Conservation (phyloP, 2,113 vertebrate species). For the Triplophysa rosa region DNA sequence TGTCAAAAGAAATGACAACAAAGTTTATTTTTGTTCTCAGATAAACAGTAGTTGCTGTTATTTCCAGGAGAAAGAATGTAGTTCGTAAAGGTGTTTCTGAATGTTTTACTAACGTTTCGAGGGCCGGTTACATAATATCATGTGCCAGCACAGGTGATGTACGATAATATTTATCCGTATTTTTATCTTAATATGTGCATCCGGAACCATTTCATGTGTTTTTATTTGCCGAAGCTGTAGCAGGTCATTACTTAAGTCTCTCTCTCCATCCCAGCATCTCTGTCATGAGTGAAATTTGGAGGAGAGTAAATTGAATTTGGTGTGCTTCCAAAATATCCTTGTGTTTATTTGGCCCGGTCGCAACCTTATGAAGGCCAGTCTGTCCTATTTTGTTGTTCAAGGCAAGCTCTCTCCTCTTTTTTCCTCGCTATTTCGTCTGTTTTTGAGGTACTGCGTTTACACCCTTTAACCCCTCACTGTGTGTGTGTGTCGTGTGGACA, state of each 20-base stretch:
- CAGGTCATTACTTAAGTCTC: conserved; percentile 14
- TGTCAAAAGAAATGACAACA: too few species aligned
- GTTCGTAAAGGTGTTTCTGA: not conserved
- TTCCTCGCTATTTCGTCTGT: not conserved
- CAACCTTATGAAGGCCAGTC: not conserved
- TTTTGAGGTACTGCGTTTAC: not conserved
- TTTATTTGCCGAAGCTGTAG: conserved; percentile 10
- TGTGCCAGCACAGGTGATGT: conserved; percentile 3
- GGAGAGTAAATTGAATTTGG: conserved; percentile 28
- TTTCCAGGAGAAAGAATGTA: too few species aligned
- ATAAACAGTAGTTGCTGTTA: too few species aligned
- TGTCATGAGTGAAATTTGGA: not conserved
- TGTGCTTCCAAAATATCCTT: conserved; percentile 5
- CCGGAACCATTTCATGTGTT: not conserved
- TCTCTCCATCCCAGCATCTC: conserved; percentile 17
- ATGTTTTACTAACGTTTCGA: not conserved
- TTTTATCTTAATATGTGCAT: not conserved
- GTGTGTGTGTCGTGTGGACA: not conserved
- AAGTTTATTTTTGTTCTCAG: too few species aligned
- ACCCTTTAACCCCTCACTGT: not conserved
- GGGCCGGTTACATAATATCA: not conserved
- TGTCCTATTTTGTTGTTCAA: not conserved
- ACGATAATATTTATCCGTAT: not conserved
- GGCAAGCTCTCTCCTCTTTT: not conserved
- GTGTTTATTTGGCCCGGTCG: conserved; percentile 22